Evolutionary conservation across 2,888 invertebrate species (phyloP).

Genomic region (Meta bourneti): DNA sequence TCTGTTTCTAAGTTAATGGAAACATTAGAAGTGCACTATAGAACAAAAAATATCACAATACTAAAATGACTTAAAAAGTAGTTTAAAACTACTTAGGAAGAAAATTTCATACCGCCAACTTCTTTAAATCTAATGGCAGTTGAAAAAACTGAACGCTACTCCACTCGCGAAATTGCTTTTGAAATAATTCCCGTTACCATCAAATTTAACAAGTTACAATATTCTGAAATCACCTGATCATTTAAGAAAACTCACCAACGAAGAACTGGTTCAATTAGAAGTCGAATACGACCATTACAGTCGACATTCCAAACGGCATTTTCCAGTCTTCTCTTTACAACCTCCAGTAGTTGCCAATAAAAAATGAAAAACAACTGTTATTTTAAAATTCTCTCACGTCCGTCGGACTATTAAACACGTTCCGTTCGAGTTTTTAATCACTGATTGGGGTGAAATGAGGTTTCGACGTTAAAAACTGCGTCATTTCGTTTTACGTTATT

Average conservation of each 20-base stretch:
- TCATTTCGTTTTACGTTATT: not conserved
- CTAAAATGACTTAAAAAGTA: not conserved
- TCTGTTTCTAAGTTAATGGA: not conserved
- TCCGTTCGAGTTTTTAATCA: constrained; percentile 28
- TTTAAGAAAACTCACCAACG: not conserved
- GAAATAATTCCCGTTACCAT: not conserved
- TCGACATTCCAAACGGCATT: not conserved
- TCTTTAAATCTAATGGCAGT: not conserved
- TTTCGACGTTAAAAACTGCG: not conserved
- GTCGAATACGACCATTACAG: not conserved
- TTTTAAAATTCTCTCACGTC: constrained; percentile 17
- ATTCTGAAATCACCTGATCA: not conserved
- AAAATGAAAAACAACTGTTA: not conserved
- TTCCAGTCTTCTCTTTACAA: no score
- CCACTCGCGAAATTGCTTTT: not conserved
- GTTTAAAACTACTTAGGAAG: not conserved
- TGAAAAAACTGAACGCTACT: not conserved
- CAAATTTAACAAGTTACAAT: not conserved
- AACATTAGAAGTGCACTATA: not conserved
- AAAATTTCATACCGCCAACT: not conserved
- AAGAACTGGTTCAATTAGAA: not conserved
- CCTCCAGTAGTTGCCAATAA: not conserved
- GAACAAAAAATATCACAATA: not conserved
- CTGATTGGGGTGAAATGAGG: not conserved
- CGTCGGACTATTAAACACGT: constrained; percentile 31